Conservation (phyloP, 1,140 invertebrate species). For the Teleopsis dalmanni region DNA sequence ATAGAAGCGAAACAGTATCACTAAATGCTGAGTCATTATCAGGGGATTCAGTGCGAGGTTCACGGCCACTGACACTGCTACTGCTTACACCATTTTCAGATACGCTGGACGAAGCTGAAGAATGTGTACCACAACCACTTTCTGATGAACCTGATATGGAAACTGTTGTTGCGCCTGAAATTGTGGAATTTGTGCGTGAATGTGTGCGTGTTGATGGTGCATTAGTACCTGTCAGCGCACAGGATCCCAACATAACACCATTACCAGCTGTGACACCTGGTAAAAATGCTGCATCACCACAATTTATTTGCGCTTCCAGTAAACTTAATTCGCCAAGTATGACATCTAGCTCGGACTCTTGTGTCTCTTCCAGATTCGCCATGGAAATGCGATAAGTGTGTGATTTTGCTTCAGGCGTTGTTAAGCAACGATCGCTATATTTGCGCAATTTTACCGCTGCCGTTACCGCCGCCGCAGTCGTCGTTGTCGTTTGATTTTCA, state of each 20-base stretch:
- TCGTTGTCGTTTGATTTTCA: conserved; percentile 8
- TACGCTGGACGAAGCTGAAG: conserved; percentile 35
- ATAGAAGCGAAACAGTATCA: conserved; percentile 86
- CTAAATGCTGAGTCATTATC: conserved; percentile 97
- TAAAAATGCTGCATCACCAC: conserved; percentile 39
- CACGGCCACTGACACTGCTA: conserved; percentile 23
- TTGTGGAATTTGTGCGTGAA: conserved; percentile 47
- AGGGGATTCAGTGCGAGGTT: conserved; percentile 76
- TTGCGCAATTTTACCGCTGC: conserved; percentile 37
- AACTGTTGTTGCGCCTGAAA: conserved; percentile 37
- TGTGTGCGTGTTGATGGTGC: conserved; percentile 43
- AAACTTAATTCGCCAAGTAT: conserved; percentile 91
- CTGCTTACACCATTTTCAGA: conserved; percentile 28
- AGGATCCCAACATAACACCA: neutral
- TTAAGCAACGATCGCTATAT: conserved; percentile 26
- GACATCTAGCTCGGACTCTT: conserved; percentile 91
- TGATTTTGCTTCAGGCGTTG: conserved; percentile 19
- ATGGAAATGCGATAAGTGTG: conserved; percentile 77
- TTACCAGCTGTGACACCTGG: conserved; percentile 8
- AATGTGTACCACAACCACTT: conserved; percentile 22
- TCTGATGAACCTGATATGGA: conserved; percentile 20
- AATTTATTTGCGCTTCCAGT: conserved; percentile 53
- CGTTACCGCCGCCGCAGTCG: conserved; percentile 9
- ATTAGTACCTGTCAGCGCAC: neutral
- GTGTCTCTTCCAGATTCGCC: conserved; percentile 88